These are phyloP conservation scores for Malurus alboscapulatus DNA, from an alignment of 2,113 vertebrate species.

Conservation along the genomic window DNA sequence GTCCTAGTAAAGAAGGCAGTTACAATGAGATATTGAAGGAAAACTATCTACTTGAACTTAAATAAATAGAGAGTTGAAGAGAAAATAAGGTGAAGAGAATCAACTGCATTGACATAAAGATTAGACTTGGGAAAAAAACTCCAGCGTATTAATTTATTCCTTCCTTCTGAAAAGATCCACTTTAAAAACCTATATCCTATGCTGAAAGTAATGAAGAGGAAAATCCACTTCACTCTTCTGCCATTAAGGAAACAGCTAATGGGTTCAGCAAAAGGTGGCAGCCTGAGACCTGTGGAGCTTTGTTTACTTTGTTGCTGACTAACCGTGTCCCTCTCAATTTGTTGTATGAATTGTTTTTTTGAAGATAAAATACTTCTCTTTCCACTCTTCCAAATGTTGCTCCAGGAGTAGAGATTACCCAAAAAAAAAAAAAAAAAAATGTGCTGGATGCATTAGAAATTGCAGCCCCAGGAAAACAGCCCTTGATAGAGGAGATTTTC, in stretches of 20 bases:
- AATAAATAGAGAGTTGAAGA: neutral
- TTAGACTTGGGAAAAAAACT: neutral
- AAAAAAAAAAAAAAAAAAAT: conserved; percentile 68
- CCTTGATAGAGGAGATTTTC: conserved; percentile 58
- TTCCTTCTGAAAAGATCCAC: neutral
- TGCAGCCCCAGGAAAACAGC: conserved; percentile 67
- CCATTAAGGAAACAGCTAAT: conserved; percentile 59
- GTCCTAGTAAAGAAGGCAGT: neutral
- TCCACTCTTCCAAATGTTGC: conserved; percentile 50
- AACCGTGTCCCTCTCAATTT: neutral
- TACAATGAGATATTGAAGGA: neutral
- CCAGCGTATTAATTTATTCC: neutral
- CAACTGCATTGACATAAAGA: neutral
- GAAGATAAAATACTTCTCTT: conserved; percentile 67
- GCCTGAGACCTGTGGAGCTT: conserved; percentile 17
- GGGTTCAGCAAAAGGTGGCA: conserved; percentile 42
- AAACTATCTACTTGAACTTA: neutral
- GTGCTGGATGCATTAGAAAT: conserved; percentile 66
- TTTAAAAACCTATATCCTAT: conserved; percentile 8
- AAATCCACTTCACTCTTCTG: conserved; percentile 62
- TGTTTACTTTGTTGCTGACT: conserved; percentile 51
- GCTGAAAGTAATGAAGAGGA: conserved; percentile 27
- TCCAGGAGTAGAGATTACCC: conserved; percentile 63
- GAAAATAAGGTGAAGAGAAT: neutral
- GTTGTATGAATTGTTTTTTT: conserved; percentile 53